Percentiles rank a stretch among this genome's conserved stretches.
These are phyloP conservation scores for Anoplopoma fimbria DNA, from an alignment of 2,113 vertebrate species.

Conservation along the genomic window DNA sequence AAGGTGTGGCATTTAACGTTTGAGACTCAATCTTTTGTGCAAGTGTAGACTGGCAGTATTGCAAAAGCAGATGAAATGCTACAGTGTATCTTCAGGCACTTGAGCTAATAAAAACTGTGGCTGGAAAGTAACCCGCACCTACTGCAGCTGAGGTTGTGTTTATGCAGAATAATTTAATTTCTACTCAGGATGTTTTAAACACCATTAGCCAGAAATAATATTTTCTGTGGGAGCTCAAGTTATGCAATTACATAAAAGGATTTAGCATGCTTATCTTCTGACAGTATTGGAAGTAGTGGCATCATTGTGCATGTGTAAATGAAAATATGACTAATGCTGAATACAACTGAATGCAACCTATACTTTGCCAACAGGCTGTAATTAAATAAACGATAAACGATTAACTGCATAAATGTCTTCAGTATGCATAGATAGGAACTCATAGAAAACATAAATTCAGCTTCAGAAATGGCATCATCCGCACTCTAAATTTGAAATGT, in stretches of 20 bases:
- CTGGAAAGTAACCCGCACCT: not conserved
- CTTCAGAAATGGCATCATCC: not conserved
- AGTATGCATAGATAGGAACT: not conserved
- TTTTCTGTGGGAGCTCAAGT: not conserved
- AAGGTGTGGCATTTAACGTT: not conserved
- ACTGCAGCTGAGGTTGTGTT: not conserved
- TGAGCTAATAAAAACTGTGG: not conserved
- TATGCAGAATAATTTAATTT: not conserved
- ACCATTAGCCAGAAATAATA: not conserved
- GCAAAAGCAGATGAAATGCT: not conserved
- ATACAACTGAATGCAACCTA: not conserved
- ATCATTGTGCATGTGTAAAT: not conserved
- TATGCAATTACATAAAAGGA: not conserved
- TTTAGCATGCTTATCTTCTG: not conserved
- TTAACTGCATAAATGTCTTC: not conserved
- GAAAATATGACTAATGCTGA: not conserved
- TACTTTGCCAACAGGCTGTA: not conserved
- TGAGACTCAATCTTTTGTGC: not conserved
- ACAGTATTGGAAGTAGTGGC: not conserved
- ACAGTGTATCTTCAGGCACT: not conserved
- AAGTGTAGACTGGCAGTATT: not conserved
- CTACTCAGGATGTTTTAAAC: not conserved
- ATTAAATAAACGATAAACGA: not conserved
- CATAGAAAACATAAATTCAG: not conserved
- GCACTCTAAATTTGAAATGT: not conserved